Evolutionary conservation across 1,140 invertebrate species (phyloP).

Genomic region (Copidosoma floridanum): DNA sequence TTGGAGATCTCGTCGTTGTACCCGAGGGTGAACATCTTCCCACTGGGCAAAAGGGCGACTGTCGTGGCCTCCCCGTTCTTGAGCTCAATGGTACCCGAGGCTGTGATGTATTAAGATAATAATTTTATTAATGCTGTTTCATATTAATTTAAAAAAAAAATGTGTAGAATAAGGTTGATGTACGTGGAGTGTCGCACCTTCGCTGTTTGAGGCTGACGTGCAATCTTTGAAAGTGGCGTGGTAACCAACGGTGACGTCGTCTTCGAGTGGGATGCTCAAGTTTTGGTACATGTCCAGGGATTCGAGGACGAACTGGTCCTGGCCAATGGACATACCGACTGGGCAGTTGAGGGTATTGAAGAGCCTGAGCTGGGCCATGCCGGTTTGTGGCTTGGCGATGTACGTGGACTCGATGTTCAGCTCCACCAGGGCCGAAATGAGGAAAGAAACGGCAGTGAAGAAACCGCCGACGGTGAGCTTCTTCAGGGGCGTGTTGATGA

Average conservation of each 20-base stretch:
- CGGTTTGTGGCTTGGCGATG: slow-evolving; percentile 61
- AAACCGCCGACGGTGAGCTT: slow-evolving; percentile 80
- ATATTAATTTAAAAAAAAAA: no score
- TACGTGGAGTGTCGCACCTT: no score
- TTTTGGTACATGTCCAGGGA: slow-evolving; percentile 41
- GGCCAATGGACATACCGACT: slow-evolving; percentile 31
- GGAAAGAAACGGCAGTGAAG: slow-evolving; percentile 79
- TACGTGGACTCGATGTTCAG: slow-evolving; percentile 72
- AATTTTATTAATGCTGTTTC: no score
- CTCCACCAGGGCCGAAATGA: slow-evolving; percentile 85
- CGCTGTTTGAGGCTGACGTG: no score
- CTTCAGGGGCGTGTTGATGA: slow-evolving; percentile 67
- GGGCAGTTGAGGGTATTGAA: slow-evolving; percentile 65
- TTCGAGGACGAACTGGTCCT: slow-evolving; percentile 32
- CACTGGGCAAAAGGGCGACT: no score
- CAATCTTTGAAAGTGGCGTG: background rate
- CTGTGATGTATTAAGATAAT: no score
- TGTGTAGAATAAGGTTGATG: no score
- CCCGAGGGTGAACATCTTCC: no score
- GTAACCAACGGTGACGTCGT: background rate
- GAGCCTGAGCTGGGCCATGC: slow-evolving; percentile 66
- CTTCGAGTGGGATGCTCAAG: slow-evolving; percentile 33
- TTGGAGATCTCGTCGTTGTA: slow-evolving; percentile 35
- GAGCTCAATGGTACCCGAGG: no score
- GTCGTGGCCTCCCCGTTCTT: no score